Conservation (phyloP, 1,140 invertebrate genomes). For the Drosophila nannoptera region DNA sequence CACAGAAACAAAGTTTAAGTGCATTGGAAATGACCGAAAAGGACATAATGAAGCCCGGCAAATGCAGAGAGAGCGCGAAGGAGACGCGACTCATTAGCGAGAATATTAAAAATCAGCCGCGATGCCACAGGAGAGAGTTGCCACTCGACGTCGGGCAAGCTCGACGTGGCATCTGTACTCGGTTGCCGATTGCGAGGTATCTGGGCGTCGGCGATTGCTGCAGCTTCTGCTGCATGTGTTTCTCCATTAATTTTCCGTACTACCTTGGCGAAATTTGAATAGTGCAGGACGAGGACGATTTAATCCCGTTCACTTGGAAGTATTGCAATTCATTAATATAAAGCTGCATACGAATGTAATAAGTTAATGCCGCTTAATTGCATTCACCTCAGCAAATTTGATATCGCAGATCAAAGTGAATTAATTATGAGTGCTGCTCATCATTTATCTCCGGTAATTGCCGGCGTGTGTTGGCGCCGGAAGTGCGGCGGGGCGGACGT, state of each 20-base stretch:
- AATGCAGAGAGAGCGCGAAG: too few relatives aligned
- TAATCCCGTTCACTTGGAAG: not conserved
- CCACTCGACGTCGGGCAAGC: too few relatives aligned
- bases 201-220: too few relatives aligned
- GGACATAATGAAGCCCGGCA: not conserved
- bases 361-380: slow-evolving; percentile 3
- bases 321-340: not conserved
- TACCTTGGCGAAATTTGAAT: too few relatives aligned
- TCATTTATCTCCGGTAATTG: slow-evolving; percentile 30
- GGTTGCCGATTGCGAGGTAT: too few relatives aligned
- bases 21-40: slow-evolving; percentile 2
- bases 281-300: not conserved
- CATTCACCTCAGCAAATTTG: slow-evolving; percentile 5
- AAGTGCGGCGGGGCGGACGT: not conserved
- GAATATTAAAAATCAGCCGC: too few relatives aligned
- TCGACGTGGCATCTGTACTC: too few relatives aligned
- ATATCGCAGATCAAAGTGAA: slow-evolving; percentile 20
- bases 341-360: not conserved
- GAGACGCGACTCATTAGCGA: too few relatives aligned
- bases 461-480: slow-evolving; percentile 10
- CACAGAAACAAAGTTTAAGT: not conserved
- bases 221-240: too few relatives aligned
- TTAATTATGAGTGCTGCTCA: slow-evolving; percentile 14
- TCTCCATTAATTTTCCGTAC: too few relatives aligned
- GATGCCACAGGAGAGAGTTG: too few relatives aligned